Evolutionary conservation across 2,888 invertebrate genomes (phyloP), one percentile per base, ranked within the genome.

Genomic region (Amblyjoppa fuscipennis): DNA sequence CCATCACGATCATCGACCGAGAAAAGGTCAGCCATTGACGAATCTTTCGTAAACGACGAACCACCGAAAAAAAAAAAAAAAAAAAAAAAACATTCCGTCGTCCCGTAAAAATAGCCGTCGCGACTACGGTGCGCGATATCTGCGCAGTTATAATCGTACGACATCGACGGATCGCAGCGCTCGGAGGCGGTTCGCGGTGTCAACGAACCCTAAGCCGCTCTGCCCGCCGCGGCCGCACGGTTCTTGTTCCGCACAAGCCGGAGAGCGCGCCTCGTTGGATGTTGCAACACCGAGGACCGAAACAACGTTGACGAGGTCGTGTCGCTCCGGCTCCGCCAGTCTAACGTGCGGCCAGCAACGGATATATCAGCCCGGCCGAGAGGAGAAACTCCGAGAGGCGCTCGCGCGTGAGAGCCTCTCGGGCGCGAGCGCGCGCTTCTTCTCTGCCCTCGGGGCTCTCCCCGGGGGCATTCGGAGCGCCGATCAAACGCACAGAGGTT

Each of bases 221-320:
- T 20, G 20, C 20, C 78, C 82, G 78, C 71, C 75, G 66, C 59
- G 77, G 76, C 49, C 56, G 81, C 66, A 56, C 34, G 70, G 66
- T 81, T 20, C 25, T 20, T 61, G 59, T 70, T 56, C 61, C 70
- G 70, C 53, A 70, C 69, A 16, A 77, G 71, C 76, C 68, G 28
- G 66, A 71, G 75, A 77, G 78, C 79, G 75, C 77, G 78, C 79
- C 77, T 84, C 85, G 79, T 80, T 84, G 84, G 59, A 78, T 59
- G 56, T 87, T 85, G 86, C 81, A 86, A 82, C 75, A 83, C 70
- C 77, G 68, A 80, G 16, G 82, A 86, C 86, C 85, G 86, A 86
- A 88, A 88, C 83, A 85, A 85, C 85, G 83, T 88, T 89, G 89
- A 89, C 89, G 88, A 89, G 89, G 88, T 89, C 88, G 88, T 88